A percentile compares a stretch with the other conserved stretches of the same genome.
Evolutionary conservation across 2,113 vertebrate species (phyloP).

Genomic region (Rhinogobius similis): DNA sequence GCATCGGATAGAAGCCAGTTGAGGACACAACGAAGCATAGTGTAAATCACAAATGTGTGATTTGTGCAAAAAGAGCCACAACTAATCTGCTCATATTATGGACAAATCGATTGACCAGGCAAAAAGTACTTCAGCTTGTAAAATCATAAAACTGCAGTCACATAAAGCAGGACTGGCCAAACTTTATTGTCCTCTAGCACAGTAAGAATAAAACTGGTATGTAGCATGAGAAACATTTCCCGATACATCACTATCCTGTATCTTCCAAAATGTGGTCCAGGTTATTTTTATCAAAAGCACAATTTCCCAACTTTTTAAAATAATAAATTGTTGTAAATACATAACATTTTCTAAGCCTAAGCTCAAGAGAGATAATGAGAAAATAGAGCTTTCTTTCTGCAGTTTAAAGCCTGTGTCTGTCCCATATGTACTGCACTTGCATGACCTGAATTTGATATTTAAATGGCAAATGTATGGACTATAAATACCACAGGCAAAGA

Average conservation of each 20-base stretch:
- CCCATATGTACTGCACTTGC: background rate
- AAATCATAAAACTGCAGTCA: conserved; percentile 2
- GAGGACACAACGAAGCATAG: background rate
- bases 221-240: too few species aligned
- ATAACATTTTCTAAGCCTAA: background rate
- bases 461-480: conserved; percentile 32
- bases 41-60: background rate
- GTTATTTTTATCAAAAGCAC: too few species aligned
- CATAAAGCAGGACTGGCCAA: background rate
- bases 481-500: conserved; percentile 23
- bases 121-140: background rate
- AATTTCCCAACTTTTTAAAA: too few species aligned
- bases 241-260: background rate
- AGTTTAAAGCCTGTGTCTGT: background rate
- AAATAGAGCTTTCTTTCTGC: background rate
- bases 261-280: background rate
- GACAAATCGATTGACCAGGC: background rate
- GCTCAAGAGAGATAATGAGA: background rate
- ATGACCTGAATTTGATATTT: conserved; percentile 32
- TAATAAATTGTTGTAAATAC: background rate
- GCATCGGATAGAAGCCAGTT: conserved; percentile 8
- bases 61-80: conserved; percentile 1
- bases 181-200: background rate
- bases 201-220: background rate
- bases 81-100: background rate